phyloP scores from a whole-genome alignment of 2,113 vertebrate genomes.

The Pteronura brasiliensis region DNA sequence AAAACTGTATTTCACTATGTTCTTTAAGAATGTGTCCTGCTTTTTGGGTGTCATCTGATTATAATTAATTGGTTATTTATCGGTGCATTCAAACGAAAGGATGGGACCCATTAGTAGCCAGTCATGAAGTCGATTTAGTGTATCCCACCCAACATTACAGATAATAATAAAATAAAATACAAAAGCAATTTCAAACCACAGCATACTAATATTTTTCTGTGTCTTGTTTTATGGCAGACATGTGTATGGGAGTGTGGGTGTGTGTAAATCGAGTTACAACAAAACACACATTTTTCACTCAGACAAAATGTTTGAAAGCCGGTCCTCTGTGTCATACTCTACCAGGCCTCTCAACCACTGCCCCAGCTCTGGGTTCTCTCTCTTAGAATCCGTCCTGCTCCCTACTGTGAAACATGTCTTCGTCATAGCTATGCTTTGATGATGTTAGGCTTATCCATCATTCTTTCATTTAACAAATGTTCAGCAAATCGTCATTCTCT shows the following conservation, averaged over 20 bases:
- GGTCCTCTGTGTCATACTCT: fast-evolving
- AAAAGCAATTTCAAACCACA: background rate
- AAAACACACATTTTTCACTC: background rate
- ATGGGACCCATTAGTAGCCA: too few relatives aligned
- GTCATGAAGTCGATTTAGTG: background rate
- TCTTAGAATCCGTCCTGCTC: background rate
- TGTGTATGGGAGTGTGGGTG: background rate
- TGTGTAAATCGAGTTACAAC: background rate
- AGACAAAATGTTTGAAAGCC: background rate
- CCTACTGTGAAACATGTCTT: background rate
- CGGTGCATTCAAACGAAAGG: background rate
- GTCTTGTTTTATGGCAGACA: background rate
- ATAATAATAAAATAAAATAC: background rate
- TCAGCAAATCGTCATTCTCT: background rate
- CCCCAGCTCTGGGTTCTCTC: too few relatives aligned
- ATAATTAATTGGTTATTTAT: background rate
- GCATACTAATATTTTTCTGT: background rate
- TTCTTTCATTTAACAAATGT: background rate
- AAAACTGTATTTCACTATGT: background rate
- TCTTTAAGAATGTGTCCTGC: background rate
- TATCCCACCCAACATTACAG: background rate
- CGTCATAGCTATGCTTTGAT: background rate
- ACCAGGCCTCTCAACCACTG: fast-evolving
- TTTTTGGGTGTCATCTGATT: background rate
- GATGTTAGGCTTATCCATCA: background rate